Base-by-base conservation (phyloP, 2,797 vertebrate genomes). In the Helostoma temminkii region DNA sequence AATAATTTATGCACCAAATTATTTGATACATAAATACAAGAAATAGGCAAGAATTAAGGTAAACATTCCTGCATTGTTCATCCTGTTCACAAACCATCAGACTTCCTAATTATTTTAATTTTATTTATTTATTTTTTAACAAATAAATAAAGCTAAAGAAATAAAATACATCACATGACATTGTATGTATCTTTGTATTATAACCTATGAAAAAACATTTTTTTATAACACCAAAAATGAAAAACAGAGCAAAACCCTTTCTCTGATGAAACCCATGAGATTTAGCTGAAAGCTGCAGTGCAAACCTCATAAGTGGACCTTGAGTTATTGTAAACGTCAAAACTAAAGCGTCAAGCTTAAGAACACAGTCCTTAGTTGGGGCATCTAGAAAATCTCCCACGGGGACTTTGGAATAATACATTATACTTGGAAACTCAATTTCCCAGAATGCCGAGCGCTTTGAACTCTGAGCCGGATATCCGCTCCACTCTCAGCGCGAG, bases 361-460 rank as follows among this genome's bases (percentile, higher is more conserved):
- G 21, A 0, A 1, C 2, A 14, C 61, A 39, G 4, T 19, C 19
- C 2, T 32, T 19, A n/a, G 4, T 0, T 18, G 2, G 4, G 37
- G 6, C 36, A 3, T 18, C n/a, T 37, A 5, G 1, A 2, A 47
- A 19, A 39, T 2, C 3, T 0, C 0, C 6, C 0, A 14, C 9
- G 3, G 1, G 1, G 2, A 0, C 8, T 19, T 37, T 2, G 3
- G 2, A 22, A 3, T 2, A 0, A 30, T 0, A 14, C 3, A 0
- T 39, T 30, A 2, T 2, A 1, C 1, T 2, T 19, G 1, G 0
- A 66, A 76, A 89, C 84, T 5, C 14, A 0, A 59, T 78, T 83
- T 81, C 88, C 89, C 89, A 87, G 22, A 4, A 54, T 85, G 46
- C 89, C 4, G 0, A 19, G 83, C 82, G 67, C 7, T 0, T 0